Conservation (phyloP, 2,113 vertebrate species). For the Ivindomyrus marchei region DNA sequence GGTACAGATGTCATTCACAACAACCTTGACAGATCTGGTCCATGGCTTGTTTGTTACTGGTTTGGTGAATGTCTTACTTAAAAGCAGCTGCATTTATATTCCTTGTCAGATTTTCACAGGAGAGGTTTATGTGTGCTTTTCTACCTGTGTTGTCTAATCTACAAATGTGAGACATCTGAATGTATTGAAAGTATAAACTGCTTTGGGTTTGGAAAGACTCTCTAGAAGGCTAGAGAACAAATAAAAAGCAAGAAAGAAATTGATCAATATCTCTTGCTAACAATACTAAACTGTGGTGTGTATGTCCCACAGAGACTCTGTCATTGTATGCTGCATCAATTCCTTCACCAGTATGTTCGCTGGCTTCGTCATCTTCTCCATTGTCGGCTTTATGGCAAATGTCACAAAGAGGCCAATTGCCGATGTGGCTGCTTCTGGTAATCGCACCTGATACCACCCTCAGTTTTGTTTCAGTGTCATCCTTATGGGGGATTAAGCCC, state of each 20-base stretch:
- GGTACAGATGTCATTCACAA: constrained; percentile 53
- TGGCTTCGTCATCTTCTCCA: constrained; percentile 98
- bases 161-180: background rate
- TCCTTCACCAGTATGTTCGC: constrained; percentile 98
- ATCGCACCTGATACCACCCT: constrained; percentile 3
- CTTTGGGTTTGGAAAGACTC: background rate
- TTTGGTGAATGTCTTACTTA: background rate
- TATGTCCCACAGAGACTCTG: constrained; percentile 77
- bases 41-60: background rate
- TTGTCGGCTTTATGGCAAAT: constrained; percentile 96
- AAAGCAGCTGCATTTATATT: background rate
- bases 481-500: background rate
- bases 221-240: background rate
- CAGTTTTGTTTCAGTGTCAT: background rate
- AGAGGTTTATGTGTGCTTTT: background rate
- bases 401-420: constrained; percentile 90
- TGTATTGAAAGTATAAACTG: background rate
- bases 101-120: background rate
- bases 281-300: constrained; percentile 28
- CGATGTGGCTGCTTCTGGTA: constrained; percentile 95
- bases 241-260: constrained; percentile 5
- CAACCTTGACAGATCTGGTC: background rate
- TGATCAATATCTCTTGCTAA: constrained; percentile 29
- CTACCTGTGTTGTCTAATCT: background rate
- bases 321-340: constrained; percentile 97